Evolutionary conservation across 2,888 invertebrate genomes (phyloP), one percentile per base, ranked within the genome.

Genomic region (Octonoba sinensis): DNA sequence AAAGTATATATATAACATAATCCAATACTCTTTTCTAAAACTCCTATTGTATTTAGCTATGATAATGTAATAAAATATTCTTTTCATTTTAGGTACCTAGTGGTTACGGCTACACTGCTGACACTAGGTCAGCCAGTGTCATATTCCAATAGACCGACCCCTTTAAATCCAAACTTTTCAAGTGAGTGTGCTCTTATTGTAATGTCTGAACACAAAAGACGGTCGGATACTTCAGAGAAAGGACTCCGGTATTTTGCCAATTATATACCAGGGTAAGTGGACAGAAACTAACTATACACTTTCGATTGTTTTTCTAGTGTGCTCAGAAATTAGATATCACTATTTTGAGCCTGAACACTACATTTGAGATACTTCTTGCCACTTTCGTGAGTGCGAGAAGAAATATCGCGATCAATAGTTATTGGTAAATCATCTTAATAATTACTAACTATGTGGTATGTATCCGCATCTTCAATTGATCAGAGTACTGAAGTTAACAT

Each of bases 181-280:
- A 77, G 84, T 1, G 84, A 85, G 13, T 85, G 85, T 81, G 85
- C 84, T 22, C 59, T 85, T 6, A 81, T 85, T 16, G 83, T 85
- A 1, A 81, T 82, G 54, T 83, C 81, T 18, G 77, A 70, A 18
- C 79, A 73, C 36, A 82, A 78, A 22, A 57, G 73, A 44, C 47
- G 83, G n/a, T 73, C 77, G 1, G 78, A 84, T 16, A 67, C 46
- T 51, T 47, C 71, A 47, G 3, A 60, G 16, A 62, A 70, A 18
- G 84, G 82, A 44, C 51, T 84, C 6, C 82, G 78, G 46, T 84
- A 84, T 59, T 70, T 84, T 20, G 77, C 82, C 22, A 79, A 82
- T 71, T 84, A 82, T 67, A 78, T 84, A 51, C 84, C 84, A 24
- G 82, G 82, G 84, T 84, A 74, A 84, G 84, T 54, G 1, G 15